These are phyloP conservation scores for Larimichthys polyactis DNA, from an alignment of 2,113 vertebrate species.

Conservation along the genomic window DNA sequence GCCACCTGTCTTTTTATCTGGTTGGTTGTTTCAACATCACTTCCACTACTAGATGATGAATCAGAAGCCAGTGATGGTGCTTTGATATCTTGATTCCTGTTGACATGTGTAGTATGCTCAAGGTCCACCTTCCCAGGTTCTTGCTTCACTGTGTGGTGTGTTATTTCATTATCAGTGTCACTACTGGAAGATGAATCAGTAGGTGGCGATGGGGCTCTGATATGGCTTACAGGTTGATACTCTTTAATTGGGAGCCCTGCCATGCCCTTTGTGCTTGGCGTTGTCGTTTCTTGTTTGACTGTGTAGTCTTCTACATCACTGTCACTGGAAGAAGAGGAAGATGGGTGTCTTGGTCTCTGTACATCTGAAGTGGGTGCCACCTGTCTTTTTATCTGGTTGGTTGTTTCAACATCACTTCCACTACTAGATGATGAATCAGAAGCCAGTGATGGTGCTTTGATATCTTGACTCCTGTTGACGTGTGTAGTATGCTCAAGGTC, in stretches of 20 bases:
- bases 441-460: too few species aligned
- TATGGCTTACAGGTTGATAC: not conserved
- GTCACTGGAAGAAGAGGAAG: constrained; percentile 49
- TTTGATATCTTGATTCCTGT: too few species aligned
- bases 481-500: not conserved
- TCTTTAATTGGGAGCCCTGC: not conserved
- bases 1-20: too few species aligned
- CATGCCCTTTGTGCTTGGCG: not conserved
- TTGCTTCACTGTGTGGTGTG: not conserved
- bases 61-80: too few species aligned
- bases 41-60: too few species aligned
- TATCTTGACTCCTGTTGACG: too few species aligned
- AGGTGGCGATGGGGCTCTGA: not conserved
- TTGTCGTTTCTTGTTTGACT: not conserved
- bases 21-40: too few species aligned
- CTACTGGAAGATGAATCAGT: constrained; percentile 32
- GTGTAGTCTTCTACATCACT: constrained; percentile 23
- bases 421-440: too few species aligned
- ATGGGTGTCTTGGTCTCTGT: constrained; percentile 5
- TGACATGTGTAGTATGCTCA: too few species aligned
- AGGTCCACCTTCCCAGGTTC: constrained; percentile 4
- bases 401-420: too few species aligned
- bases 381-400: too few species aligned
- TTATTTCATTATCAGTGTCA: constrained; percentile 29
- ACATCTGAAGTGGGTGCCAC: too few species aligned